These are phyloP conservation scores for Taurulus bubalis DNA, from an alignment of 2,113 vertebrate species.

Conservation along the genomic window DNA sequence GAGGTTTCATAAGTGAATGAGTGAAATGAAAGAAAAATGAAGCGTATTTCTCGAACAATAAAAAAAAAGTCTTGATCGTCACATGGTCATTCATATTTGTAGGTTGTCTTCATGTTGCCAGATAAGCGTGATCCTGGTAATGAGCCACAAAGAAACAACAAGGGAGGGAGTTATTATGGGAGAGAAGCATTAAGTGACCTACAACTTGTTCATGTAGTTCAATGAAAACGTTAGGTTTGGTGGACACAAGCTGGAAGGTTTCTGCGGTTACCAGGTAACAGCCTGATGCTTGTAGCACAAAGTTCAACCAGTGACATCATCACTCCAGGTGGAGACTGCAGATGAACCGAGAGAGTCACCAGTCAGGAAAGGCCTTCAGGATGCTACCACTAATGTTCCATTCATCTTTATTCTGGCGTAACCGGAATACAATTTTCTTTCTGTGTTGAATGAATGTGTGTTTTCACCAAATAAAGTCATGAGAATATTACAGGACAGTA, in stretches of 20 bases:
- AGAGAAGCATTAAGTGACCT: not conserved
- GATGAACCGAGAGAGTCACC: no score
- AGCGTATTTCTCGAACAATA: constrained; percentile 14
- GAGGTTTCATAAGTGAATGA: not conserved
- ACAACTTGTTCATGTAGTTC: no score
- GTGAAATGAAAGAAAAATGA: not conserved
- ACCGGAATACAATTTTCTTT: no score
- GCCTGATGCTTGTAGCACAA: no score
- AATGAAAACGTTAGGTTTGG: not conserved
- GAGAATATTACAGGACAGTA: no score
- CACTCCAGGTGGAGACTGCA: no score
- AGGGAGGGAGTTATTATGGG: not conserved
- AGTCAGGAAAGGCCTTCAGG: no score
- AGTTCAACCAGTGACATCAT: no score
- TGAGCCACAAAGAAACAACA: not conserved
- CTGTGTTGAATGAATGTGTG: no score
- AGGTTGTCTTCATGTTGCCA: not conserved
- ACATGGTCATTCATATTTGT: not conserved
- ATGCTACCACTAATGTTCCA: no score
- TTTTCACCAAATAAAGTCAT: no score
- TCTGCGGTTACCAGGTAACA: not conserved
- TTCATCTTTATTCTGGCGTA: no score
- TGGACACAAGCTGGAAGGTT: not conserved
- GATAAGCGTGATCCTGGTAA: not conserved
- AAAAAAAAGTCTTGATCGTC: constrained; percentile 30